Conservation (phyloP, 1,140 invertebrate genomes). For the Conus ventricosus region DNA sequence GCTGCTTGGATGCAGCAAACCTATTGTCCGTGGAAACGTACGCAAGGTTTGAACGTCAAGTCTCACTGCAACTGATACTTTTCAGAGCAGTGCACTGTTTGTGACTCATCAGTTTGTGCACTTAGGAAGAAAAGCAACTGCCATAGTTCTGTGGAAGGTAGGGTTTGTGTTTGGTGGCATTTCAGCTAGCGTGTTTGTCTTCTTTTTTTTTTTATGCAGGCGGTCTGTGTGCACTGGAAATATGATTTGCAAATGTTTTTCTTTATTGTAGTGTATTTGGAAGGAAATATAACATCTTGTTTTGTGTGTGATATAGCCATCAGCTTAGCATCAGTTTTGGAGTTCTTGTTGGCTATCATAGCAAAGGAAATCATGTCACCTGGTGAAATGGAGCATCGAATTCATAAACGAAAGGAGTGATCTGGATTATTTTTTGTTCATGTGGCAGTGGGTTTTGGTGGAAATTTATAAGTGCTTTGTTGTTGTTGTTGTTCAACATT, state of each 20-base stretch:
- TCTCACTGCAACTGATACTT: background rate
- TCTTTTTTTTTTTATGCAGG: too few species aligned
- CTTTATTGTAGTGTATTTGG: too few species aligned
- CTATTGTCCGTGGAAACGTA: background rate
- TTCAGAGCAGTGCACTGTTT: background rate
- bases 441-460: background rate
- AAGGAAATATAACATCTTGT: background rate
- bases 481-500: background rate
- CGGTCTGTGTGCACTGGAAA: too few species aligned
- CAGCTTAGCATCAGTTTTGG: too few species aligned
- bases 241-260: too few species aligned
- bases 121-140: too few species aligned
- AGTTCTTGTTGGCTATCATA: background rate
- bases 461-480: background rate
- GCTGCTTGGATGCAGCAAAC: background rate
- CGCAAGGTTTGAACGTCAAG: background rate
- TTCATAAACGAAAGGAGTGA: background rate
- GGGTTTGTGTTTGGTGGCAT: too few species aligned
- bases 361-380: background rate
- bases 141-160: too few species aligned
- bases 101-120: background rate
- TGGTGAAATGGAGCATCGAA: background rate
- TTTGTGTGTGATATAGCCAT: too few species aligned
- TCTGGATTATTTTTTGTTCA: too few species aligned
- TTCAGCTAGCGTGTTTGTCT: too few species aligned